Evolutionary conservation across 2,888 invertebrate species (phyloP).

Genomic region (Leucozona laternaria): DNA sequence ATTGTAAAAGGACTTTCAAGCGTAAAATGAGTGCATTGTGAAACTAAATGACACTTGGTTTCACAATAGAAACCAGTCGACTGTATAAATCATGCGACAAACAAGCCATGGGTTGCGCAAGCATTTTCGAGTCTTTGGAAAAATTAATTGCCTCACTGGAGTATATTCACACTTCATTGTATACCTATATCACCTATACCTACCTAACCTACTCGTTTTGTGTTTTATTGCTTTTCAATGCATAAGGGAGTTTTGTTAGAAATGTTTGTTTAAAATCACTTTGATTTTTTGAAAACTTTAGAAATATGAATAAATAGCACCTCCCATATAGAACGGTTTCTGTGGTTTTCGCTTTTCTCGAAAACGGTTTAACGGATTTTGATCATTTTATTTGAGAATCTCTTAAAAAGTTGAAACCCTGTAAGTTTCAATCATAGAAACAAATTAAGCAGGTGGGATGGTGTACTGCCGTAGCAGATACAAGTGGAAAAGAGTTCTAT

Average conservation of each 20-base stretch:
- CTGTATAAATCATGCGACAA: conserved; percentile 29
- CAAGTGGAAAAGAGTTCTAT: no score
- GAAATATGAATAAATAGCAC: no score
- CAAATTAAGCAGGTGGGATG: no score
- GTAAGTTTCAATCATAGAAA: no score
- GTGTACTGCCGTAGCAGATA: no score
- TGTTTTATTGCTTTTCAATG: conserved; percentile 10
- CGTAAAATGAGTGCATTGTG: conserved; percentile 41
- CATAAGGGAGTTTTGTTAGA: not conserved
- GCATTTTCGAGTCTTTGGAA: not conserved
- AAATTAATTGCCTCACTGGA: conserved; percentile 23
- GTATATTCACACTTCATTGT: conserved; percentile 1
- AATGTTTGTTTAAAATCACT: not conserved
- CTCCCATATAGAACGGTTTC: no score
- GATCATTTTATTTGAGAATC: no score
- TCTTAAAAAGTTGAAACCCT: no score
- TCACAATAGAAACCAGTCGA: conserved; percentile 37
- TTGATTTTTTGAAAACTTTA: not conserved
- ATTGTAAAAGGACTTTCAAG: conserved; percentile 15
- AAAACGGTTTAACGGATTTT: no score
- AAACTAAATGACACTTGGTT: conserved; percentile 52
- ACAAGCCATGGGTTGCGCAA: not conserved
- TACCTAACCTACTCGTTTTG: no score
- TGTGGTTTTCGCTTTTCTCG: no score
- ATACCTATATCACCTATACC: no score